These are phyloP conservation scores for Ephialtes manifestator DNA, from an alignment of 2,888 invertebrate species.

Conservation along the genomic window DNA sequence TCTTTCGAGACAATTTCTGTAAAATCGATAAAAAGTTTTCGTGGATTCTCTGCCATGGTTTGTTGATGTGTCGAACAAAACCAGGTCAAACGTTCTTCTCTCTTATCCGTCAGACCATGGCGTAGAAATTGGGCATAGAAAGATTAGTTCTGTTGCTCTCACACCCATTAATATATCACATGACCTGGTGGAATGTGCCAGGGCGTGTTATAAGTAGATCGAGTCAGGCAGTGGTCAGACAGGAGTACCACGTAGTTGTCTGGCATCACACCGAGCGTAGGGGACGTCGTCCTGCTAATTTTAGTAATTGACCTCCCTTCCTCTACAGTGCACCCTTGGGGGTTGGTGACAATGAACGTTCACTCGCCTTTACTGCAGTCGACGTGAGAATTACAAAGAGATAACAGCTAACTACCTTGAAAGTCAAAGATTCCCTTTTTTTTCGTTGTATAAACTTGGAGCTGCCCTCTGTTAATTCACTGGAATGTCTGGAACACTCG, in stretches of 20 bases:
- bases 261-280: not conserved
- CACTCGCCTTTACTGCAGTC: conserved; percentile 14
- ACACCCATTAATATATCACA: not conserved
- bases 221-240: conserved; percentile 35
- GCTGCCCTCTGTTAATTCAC: not conserved
- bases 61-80: too few relatives aligned
- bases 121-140: too few relatives aligned
- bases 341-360: not conserved
- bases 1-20: too few relatives aligned
- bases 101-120: too few relatives aligned
- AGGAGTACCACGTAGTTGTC: conserved; percentile 4
- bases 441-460: not conserved
- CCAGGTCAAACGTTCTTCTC: too few relatives aligned
- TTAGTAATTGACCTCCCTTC: conserved; percentile 26
- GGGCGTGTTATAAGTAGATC: conserved; percentile 36
- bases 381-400: not conserved
- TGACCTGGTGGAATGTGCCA: not conserved
- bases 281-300: conserved; percentile 28
- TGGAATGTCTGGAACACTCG: not conserved
- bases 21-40: too few relatives aligned
- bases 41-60: too few relatives aligned
- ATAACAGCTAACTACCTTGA: not conserved
- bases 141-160: too few relatives aligned
- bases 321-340: not conserved
- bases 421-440: not conserved